Evolutionary conservation across 2,888 invertebrate species (phyloP), one percentile per base, ranked within the genome.

Genomic region (Anarsia innoxiella): DNA sequence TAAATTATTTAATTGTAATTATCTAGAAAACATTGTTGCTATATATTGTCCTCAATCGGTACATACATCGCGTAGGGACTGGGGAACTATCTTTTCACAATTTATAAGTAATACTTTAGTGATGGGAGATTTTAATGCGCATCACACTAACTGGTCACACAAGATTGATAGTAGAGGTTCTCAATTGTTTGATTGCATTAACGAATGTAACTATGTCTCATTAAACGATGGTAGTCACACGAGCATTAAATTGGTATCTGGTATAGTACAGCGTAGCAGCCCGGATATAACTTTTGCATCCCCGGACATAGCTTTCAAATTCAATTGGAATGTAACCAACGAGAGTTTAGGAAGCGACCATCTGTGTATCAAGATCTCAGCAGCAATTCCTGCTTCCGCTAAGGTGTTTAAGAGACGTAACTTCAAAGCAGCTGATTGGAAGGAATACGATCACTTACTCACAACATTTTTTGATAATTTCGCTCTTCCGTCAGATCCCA

Each of bases 101-200:
- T 31, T 23, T 35, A n/a, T 23, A 2, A 1, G n/a, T 23, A 39
- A 25, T 23, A 27, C 44, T 6, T 1, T 44, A n/a, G 36, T 44
- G 6, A 34, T 30, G 15, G 44, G 39, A 1, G 42, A 42, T n/a
- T 42, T 42, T 23, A 42, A 42, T 14, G 37, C 25, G 2, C 40
- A 40, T 19, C 39, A 42, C 9, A 8, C 28, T 3, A 31, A 19
- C n/a, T 40, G 44, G 44, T 41, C 44, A 2, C 34, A 8, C 13
- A 39, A 34, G 31, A 26, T 2, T 10, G 14, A 37, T 15, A 31
- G 10, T 14, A 30, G 31, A 13, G 31, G 37, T 11, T 12, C 1
- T 3, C 31, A 29, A 29, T 9, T 29, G 2, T 14, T 14, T n/a
- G 29, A 29, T 13, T 13, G 14, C n/a, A n/a, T 15, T 4, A 9